Evolutionary conservation across 2,113 vertebrate genomes (phyloP), one percentile per base, ranked within the genome.

Genomic region (Sander vitreus): DNA sequence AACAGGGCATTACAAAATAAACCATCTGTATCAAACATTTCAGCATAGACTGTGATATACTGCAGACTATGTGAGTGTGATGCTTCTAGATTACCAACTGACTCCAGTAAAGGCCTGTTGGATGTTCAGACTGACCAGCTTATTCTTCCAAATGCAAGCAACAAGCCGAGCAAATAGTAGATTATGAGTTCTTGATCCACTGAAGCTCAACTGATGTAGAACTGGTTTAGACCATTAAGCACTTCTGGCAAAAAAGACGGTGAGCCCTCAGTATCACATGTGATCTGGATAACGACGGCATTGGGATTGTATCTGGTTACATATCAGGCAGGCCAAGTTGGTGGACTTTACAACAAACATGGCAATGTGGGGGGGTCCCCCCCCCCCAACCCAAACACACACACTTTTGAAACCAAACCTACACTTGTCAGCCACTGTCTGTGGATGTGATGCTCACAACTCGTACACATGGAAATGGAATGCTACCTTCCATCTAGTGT

Each of bases 181-280:
- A 80, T 84, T 80, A 73, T 70, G 43, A 50, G 67, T 33, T 18
- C 11, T 67, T 60, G 50, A 79, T 83, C 67, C 76, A 45, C 39
- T 58, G 67, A 50, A 66, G 72, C 55, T 73, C 73, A 5, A 68
- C 67, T 83, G 53, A 75, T 75, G 47, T 36, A 60, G 47, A 47
- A 54, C 16, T 77, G 68, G 74, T 75, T 63, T 65, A 82, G 64
- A 73, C 18, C 50, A 47, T 68, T 58, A 54, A 78, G 80, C 18
- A 76, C n/a, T 71, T 66, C 76, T 75, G 48, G 48, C 45, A n/a
- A 45, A 43, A 54, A 51, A 33, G 10, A 23, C 27, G 39, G 14
- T 18, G 15, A 60, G 15, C 51, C 45, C 21, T 8, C 5, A 1
- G n/a, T 57, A 30, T 59, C 54, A 39, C 21, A 36, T 25, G 74